Evolutionary conservation across 2,797 vertebrate species (phyloP).

Genomic region (Coendou prehensilis): DNA sequence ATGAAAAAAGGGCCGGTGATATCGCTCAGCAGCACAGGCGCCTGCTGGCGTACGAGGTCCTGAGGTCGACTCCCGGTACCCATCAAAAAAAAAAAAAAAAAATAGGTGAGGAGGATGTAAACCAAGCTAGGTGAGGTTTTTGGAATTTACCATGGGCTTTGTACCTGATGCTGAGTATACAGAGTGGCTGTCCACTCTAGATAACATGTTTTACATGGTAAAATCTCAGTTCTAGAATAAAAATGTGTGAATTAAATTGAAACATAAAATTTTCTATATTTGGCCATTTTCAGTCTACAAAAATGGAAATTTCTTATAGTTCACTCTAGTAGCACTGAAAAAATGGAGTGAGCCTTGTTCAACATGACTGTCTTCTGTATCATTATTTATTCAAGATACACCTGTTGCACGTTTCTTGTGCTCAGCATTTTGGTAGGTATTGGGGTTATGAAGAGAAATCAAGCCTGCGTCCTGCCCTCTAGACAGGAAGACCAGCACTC

Average conservation of each 20-base stretch:
- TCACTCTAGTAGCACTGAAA: background rate
- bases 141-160: background rate
- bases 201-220: background rate
- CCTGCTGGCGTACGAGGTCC: no score
- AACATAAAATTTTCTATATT: constrained; percentile 24
- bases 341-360: background rate
- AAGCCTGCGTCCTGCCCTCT: background rate
- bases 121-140: background rate
- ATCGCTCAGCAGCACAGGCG: no score
- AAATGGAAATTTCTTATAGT: background rate
- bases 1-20: no score
- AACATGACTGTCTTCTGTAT: background rate
- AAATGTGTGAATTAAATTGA: constrained; percentile 17
- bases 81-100: no score
- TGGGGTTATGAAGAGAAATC: background rate
- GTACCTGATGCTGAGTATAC: background rate
- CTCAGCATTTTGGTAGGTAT: constrained; percentile 31
- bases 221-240: background rate
- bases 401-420: background rate
- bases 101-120: background rate
- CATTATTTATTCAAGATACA: background rate
- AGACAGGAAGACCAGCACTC: background rate
- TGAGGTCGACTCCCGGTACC: no score
- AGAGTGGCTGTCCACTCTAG: background rate
- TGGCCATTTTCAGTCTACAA: background rate